A percentile compares a stretch with the other conserved stretches of the same genome.
Evolutionary conservation across 1,140 invertebrate genomes (phyloP).

Genomic region (Telenomus remus): DNA sequence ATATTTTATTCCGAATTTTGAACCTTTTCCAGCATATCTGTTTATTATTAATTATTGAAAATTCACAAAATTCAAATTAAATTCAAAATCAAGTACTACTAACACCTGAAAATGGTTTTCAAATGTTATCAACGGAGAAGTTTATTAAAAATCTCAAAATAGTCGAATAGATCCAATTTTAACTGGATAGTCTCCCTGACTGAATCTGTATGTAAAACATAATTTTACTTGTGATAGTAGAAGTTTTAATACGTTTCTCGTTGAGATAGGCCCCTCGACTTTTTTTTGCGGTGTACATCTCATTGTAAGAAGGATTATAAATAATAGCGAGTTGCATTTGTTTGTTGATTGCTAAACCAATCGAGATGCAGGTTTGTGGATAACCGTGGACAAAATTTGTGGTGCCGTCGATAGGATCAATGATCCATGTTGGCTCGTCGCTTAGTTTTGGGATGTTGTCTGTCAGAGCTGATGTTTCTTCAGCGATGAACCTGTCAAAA

Average conservation of each 20-base stretch:
- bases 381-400: conserved; percentile 84
- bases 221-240: conserved; percentile 75
- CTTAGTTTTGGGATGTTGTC: conserved; percentile 80
- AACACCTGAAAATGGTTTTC: no score
- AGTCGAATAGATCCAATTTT: no score
- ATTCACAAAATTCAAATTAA: no score
- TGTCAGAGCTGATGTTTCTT: conserved; percentile 81
- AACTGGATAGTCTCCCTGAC: no score
- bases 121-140: no score
- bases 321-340: conserved; percentile 83
- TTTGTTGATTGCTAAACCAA: conserved; percentile 83
- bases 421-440: conserved; percentile 92
- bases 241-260: conserved; percentile 80
- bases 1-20: no score
- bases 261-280: conserved; percentile 87
- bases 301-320: conserved; percentile 85
- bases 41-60: no score
- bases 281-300: conserved; percentile 84
- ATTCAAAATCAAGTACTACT: no score
- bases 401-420: conserved; percentile 88
- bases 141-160: no score
- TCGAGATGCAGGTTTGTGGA: conserved; percentile 80
- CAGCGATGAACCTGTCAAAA: conserved; percentile 84
- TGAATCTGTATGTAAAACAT: no score
- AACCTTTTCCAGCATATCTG: no score